These are phyloP conservation scores for Pampusana beccarii DNA, from an alignment of 2,113 vertebrate genomes.

Conservation along the genomic window DNA sequence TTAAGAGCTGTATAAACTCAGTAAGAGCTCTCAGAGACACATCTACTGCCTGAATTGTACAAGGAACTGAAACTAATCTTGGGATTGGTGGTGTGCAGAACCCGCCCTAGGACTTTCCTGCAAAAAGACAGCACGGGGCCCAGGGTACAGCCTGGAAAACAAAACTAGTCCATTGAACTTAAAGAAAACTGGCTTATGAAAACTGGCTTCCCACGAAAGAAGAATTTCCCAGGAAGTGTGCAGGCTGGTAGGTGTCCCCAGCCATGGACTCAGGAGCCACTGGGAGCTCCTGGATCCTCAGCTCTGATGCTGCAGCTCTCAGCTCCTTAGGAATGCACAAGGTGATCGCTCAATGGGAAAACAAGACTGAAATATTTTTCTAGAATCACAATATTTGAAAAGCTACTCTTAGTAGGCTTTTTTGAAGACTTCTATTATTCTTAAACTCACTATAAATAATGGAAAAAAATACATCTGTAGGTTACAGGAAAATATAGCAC, in stretches of 20 bases:
- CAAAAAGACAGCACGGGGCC: not conserved
- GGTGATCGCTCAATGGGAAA: not conserved
- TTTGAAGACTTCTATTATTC: not conserved
- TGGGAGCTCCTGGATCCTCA: not conserved
- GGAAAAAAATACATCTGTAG: not conserved
- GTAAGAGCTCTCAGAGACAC: not conserved
- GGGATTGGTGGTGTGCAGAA: not conserved
- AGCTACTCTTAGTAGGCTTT: not conserved
- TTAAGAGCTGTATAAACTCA: not conserved
- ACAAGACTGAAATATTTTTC: not conserved
- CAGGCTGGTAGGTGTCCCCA: too few species aligned
- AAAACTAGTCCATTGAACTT: not conserved
- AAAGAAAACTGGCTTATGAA: not conserved
- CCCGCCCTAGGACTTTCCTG: not conserved
- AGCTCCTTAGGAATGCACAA: not conserved
- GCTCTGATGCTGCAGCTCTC: rapidly evolving
- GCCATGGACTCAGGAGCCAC: rapidly evolving
- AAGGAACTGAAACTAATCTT: not conserved
- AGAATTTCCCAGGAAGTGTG: not conserved
- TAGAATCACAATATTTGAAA: not conserved
- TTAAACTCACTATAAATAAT: not conserved
- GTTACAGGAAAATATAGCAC: not conserved
- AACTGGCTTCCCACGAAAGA: not conserved
- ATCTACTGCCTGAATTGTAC: not conserved
- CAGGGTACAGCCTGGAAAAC: not conserved